Evolutionary conservation across 2,797 vertebrate genomes (phyloP), one percentile per base, ranked within the genome.

Genomic region (Rhynchonycteris naso): DNA sequence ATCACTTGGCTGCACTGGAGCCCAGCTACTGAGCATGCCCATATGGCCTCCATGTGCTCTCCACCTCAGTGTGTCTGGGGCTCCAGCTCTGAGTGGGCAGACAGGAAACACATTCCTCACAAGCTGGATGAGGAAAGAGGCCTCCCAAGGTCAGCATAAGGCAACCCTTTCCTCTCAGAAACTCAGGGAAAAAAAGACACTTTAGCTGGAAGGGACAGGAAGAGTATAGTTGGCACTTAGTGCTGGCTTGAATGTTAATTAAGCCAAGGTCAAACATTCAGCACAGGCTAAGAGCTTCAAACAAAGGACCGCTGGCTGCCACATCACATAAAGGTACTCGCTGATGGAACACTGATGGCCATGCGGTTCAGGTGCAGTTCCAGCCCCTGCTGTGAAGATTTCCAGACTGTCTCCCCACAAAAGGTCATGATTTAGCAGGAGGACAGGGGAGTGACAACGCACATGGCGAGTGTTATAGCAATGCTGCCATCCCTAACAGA

Each of bases 401-500:
- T 78, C 58, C 6, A 0, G 9, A 6, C 61, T 9, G 9, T 14
- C 54, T 28, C 59, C 2, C 56, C 21, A 22, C 7, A 35, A 47
- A n/a, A 52, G 11, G 30, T 24, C 72, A 18, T 3, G 0, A 1
- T 10, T 13, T 4, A 18, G n/a, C 0, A 9, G 28, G 58, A 30
- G 50, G 68, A 22, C 4, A 0, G 38, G 24, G 18, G 14, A 12
- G 68, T 11, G 8, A 11, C 11, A 13, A 0, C 0, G 5, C 69
- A 2, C 1, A 0, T 18, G 33, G 43, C 2, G 0, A 22, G 18
- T 3, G 59, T n/a, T 6, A 4, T 2, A 9, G 35, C 24, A 0
- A 4, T 0, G 74, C 16, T 0, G 0, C 3, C 21, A 0, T 6
- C 6, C 38, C 74, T 14, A 1, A 15, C 0, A 1, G 35, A 21